A percentile compares a stretch with the other conserved stretches of the same genome.
Evolutionary conservation across 2,797 vertebrate genomes (phyloP).

Genomic region (Mergus octosetaceus): DNA sequence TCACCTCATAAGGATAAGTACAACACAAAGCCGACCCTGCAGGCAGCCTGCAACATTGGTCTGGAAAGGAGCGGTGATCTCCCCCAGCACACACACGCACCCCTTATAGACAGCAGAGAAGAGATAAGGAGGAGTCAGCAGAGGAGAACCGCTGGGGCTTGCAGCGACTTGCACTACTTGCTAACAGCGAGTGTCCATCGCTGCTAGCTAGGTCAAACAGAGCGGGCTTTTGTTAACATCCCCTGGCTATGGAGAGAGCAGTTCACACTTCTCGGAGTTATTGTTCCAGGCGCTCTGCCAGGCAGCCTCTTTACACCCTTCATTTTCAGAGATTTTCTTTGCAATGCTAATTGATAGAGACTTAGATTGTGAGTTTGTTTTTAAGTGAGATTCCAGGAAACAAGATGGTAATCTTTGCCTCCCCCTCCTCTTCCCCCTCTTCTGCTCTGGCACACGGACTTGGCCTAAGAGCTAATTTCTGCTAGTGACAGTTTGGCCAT

Average conservation of each 20-base stretch:
- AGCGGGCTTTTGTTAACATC: slow-evolving; percentile 54
- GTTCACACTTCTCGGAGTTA: slow-evolving; percentile 67
- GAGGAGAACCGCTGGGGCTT: background rate
- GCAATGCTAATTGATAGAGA: slow-evolving; percentile 69
- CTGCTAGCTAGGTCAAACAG: background rate
- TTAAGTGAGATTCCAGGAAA: slow-evolving; percentile 65
- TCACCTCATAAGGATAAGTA: background rate
- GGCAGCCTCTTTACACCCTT: slow-evolving; percentile 62
- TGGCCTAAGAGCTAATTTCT: background rate
- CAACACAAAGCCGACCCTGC: background rate
- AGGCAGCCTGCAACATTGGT: background rate
- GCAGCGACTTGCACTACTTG: background rate
- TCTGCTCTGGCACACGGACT: background rate
- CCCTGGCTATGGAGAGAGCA: slow-evolving; percentile 28
- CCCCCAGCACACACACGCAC: background rate
- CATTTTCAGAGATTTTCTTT: slow-evolving; percentile 65
- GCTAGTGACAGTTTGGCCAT: background rate
- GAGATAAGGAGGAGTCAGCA: slow-evolving; percentile 43
- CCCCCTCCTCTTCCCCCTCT: background rate
- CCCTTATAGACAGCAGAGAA: background rate
- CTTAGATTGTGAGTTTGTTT: slow-evolving; percentile 36
- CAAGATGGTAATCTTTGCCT: slow-evolving; percentile 47
- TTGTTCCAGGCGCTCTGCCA: slow-evolving; percentile 56
- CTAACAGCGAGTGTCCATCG: slow-evolving; percentile 12
- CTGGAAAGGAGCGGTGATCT: background rate